Evolutionary conservation across 2,797 vertebrate genomes (phyloP).

Genomic region (Chloroceryle inda): DNA sequence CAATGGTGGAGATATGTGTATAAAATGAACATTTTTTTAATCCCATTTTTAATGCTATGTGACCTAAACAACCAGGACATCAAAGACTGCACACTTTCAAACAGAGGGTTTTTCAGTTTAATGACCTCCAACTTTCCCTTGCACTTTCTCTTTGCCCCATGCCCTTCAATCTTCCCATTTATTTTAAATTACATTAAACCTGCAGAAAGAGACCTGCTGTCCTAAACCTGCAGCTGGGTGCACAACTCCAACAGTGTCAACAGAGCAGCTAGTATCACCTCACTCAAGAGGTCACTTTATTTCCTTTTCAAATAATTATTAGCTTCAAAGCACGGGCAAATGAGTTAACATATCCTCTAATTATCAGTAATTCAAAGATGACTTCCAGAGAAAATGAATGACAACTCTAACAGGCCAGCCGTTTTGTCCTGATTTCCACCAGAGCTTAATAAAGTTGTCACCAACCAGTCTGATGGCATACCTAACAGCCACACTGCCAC

Average conservation of each 20-base stretch:
- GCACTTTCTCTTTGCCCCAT: not conserved
- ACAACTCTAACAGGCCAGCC: not conserved
- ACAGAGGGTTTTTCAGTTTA: not conserved
- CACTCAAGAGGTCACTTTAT: not conserved
- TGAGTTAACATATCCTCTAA: not conserved
- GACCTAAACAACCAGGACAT: conserved; percentile 50
- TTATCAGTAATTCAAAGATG: not conserved
- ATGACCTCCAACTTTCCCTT: not conserved
- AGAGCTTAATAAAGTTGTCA: not conserved
- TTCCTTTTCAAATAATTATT: not conserved
- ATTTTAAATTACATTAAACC: not conserved
- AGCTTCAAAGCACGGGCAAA: not conserved
- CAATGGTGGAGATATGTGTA: not conserved
- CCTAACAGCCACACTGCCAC: not conserved
- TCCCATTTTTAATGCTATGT: conserved; percentile 44
- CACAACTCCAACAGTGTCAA: not conserved
- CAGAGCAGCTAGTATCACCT: not conserved
- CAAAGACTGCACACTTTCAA: conserved; percentile 29
- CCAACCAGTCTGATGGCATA: not conserved
- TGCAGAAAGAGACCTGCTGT: not conserved
- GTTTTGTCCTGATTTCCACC: not conserved
- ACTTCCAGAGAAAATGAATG: not conserved
- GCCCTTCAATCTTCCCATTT: not conserved
- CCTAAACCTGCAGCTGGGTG: not conserved
- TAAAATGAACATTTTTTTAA: conserved; percentile 29